Conservation (phyloP, 2,888 invertebrate genomes). For the Mesoligia furuncula region DNA sequence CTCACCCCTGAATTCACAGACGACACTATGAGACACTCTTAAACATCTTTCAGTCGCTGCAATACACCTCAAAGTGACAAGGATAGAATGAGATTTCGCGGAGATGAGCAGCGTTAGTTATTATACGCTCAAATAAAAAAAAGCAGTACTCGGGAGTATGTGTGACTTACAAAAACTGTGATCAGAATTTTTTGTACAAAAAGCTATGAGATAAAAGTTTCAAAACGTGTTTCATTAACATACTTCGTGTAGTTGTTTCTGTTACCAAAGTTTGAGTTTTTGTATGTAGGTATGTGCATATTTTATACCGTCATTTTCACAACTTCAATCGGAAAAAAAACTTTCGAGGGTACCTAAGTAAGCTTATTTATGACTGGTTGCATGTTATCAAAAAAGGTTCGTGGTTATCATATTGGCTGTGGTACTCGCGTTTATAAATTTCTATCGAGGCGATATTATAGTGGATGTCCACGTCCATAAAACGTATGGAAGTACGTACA, state of each 20-base stretch:
- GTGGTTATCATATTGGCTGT: neutral
- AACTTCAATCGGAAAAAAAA: neutral
- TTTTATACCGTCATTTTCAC: neutral
- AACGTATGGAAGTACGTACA: neutral
- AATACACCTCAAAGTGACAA: neutral
- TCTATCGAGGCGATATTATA: neutral
- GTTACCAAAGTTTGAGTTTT: conserved; percentile 4
- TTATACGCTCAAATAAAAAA: neutral
- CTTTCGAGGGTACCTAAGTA: neutral
- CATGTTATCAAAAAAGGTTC: neutral
- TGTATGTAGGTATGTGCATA: neutral
- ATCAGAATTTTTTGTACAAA: conserved; percentile 12
- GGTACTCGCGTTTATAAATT: neutral
- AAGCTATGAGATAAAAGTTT: conserved; percentile 30
- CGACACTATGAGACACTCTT: neutral
- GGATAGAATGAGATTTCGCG: neutral
- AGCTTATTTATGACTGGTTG: neutral
- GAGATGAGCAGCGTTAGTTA: neutral
- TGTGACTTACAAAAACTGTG: conserved; percentile 19
- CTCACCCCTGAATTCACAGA: neutral
- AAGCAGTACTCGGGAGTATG: neutral
- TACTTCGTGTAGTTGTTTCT: conserved; percentile 33
- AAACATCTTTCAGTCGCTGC: neutral
- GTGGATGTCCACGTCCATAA: neutral
- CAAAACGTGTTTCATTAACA: conserved; percentile 36